Evolutionary conservation across 1,140 invertebrate genomes (phyloP), one percentile per base, ranked within the genome.

Genomic region (Scaptomyza montana): DNA sequence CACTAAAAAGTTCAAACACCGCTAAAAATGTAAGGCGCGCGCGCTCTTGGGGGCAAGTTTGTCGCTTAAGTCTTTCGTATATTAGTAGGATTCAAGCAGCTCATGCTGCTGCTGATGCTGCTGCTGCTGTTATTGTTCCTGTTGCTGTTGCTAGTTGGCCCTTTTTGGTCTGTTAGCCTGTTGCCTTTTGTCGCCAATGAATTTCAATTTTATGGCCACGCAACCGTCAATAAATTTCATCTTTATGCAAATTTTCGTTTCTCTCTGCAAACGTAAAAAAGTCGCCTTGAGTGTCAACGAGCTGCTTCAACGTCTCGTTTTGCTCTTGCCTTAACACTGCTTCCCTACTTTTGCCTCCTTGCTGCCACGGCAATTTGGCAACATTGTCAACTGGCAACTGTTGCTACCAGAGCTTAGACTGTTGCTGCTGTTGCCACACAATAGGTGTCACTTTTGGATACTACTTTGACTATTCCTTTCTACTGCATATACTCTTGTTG

Each of bases 151-250:
- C 21, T 25, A 25, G 13, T 43, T 60, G 30, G 21, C 19, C 43
- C 55, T 30, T 55, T 46, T 53, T n/a, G 63, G 49, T 33, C 54
- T 54, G 64, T 16, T 36, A 5, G 39, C 39, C 39, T 60, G 60
- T 16, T 45, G 65, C 61, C 51, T 74, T 62, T 68, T 74, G 57
- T 66, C 69, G 76, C 72, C 72, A 89, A 78, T 86, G 79, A 89
- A 89, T 89, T 89, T 89, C 56, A 77, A 89, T 87, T 87, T 87
- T 89, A 87, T 89, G 84, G 76, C 80, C 80, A 51, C 57, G 53
- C 43, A 77, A 68, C 56, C 61, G 77, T 87, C 84, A 79, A 87
- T 89, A 87, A 87, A 87, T 89, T 87, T 84, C 84, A 89, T 89
- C 60, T 84, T 87, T 80, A 87, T 87, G 84, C 85, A 87, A 87